Base-by-base conservation (phyloP, 2,888 invertebrate species). In the Diplazon laetatorius region DNA sequence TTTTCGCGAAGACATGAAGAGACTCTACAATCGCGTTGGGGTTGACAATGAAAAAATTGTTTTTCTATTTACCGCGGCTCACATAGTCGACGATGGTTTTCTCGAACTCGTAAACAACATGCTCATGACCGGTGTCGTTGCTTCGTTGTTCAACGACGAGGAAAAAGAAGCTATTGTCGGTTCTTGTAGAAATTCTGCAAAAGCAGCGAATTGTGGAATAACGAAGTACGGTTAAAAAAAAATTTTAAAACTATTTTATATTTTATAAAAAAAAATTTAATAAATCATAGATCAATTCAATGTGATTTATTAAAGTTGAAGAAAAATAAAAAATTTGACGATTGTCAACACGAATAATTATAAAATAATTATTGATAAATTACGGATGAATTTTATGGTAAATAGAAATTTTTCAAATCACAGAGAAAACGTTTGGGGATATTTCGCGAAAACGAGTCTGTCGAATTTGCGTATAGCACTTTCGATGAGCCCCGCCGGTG, bases 41-140 rank as follows among this genome's bases (percentile, higher is more conserved):
- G 94, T 96, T 1, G 96, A 96, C 2, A 94, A 95, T 62, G 96
- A 96, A 89, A 94, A 94, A 78, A 94, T 94, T 0, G 96, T 96
- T 0, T 98, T 98, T 88, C 91, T 97, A 2, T 97, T 98, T 87
- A 95, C 96, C 0, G 96, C 96, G 16, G 94, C 96, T 10, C 97
- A 98, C 92, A 94, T 96, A 73, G 92, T 94, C 0, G 95, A 96
- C 85, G 96, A 96, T 89, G 95, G 95, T 12, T 98, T 98, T 89
- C 90, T 98, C 76, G 98, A 98, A 91, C 93, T 96, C 82, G 96
- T 98, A 76, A 98, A 98, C 91, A 98, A 97, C 87, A 97, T 98
- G 89, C 91, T 98, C 76, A 97, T 97, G 91, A 96, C 96, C 66
- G 98, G 97, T 0, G 95, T 96, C 91, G 95, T 97, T 1, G 97